Evolutionary conservation across 37 sponge, comb jelly and placozoan species (phyloP), one percentile per base, ranked within the genome.

Genomic region (Chondrosia reniformis): DNA sequence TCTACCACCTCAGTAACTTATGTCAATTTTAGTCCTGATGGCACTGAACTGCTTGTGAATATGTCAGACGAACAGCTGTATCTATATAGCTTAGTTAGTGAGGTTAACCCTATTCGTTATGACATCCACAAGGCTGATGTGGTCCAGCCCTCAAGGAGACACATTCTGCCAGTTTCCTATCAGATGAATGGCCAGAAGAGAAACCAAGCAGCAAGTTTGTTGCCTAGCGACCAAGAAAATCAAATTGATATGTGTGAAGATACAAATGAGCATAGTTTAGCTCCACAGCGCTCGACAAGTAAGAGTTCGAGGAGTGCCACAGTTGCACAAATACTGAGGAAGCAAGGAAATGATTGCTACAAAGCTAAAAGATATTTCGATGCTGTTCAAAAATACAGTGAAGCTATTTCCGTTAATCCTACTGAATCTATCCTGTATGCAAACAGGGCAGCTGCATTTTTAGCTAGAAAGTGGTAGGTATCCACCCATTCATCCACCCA

Each of bases 41-140:
- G 96, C 0, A 27, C 71, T 9, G 92, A 95, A 42, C 87, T 95
- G 30, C 67, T 95, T 19, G 96, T 84, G 19, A 92, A 95, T 64
- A 42, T 92, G 63, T 79, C 83, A 0, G 87, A 84, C 33, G 96
- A 95, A 24, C 84, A 95, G 36, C 81, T 92, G 40, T 94, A 94
- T 64, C 77, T 94, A 6, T 95, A 89, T 76, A 63, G 89, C 61
- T 17, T 80, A 2, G 13, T 63, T 4, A 63, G 74, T 0, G 32
- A 45, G 56, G 45, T 45, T 39, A 45, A 67, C 32, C 61, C 82
- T 54, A 1, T 89, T 34, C 74, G 44, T 31, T 89, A 78, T 57
- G 36, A 41, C 37, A 38, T 44, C 1, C 37, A 69, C 22, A 39
- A 39, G 2, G 43, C 44, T 10, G 24, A 13, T 17, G 44, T 69